These are phyloP conservation scores for Oryzias javanicus DNA, from an alignment of 2,113 vertebrate species.

Conservation along the genomic window DNA sequence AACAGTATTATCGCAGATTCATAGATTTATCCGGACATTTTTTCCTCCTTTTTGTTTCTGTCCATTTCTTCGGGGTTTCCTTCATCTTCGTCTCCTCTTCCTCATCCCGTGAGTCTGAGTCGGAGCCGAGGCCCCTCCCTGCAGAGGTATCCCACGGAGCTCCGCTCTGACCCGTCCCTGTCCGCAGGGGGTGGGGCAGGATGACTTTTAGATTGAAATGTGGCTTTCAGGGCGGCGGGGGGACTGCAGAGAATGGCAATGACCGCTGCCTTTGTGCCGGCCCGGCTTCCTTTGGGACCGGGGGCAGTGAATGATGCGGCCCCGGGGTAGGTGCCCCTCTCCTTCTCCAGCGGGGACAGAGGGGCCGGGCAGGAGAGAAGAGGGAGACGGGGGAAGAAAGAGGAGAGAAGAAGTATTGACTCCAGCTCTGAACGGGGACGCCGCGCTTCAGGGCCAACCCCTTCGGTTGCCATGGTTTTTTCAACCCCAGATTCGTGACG, in stretches of 20 bases:
- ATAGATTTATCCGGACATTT: neutral
- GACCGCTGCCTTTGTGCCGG: conserved; percentile 71
- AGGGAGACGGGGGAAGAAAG: conserved; percentile 62
- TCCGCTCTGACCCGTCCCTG: conserved; percentile 57
- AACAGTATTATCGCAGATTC: too few relatives aligned
- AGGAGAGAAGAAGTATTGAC: conserved; percentile 63
- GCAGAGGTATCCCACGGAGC: conserved; percentile 56
- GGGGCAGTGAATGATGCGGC: conserved; percentile 73
- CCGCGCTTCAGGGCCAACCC: conserved; percentile 57
- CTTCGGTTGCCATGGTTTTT: conserved; percentile 70
- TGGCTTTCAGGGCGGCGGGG: conserved; percentile 67
- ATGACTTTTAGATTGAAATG: conserved; percentile 68
- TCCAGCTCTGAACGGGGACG: conserved; percentile 29
- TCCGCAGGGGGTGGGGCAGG: conserved; percentile 56
- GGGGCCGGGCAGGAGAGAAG: conserved; percentile 60
- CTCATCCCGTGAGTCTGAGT: conserved; percentile 49
- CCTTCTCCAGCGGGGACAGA: conserved; percentile 57
- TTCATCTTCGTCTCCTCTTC: conserved; percentile 12
- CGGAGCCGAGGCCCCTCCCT: conserved; percentile 52
- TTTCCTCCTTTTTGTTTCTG: neutral
- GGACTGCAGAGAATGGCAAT: conserved; percentile 76
- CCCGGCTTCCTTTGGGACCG: conserved; percentile 66
- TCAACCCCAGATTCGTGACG: conserved; percentile 54
- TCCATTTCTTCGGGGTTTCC: neutral
- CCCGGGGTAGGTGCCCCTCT: conserved; percentile 70